Evolutionary conservation across 1,140 invertebrate species (phyloP).

Genomic region (Macrocentrus cingulum): DNA sequence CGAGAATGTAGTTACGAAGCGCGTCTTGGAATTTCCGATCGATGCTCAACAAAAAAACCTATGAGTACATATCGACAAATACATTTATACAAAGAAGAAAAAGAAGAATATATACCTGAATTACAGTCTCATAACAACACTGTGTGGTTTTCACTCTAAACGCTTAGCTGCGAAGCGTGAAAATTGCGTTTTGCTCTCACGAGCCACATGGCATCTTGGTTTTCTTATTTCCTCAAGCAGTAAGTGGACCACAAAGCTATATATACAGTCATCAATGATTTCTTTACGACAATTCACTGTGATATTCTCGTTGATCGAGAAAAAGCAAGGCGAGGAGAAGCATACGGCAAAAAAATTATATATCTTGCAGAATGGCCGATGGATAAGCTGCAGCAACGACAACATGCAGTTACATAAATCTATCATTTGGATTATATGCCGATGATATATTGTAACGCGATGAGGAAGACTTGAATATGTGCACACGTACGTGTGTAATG

Average conservation of each 20-base stretch:
- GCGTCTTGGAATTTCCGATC: neutral
- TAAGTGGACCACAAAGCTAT: slow-evolving; percentile 12
- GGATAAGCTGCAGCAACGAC: neutral
- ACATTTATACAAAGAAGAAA: no score
- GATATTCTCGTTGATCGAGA: no score
- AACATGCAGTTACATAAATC: neutral
- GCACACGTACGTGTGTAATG: neutral
- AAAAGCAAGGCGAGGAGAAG: no score
- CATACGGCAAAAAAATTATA: no score
- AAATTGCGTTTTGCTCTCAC: slow-evolving; percentile 6
- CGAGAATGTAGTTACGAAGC: neutral
- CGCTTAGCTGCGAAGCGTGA: slow-evolving; percentile 7
- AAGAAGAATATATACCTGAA: no score
- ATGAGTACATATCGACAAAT: no score
- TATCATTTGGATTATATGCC: neutral
- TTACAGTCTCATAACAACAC: no score
- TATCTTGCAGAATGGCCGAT: no score
- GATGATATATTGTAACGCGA: neutral
- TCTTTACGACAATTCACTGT: no score
- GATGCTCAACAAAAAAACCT: neutral
- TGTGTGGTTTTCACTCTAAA: slow-evolving; percentile 12
- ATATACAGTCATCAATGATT: neutral
- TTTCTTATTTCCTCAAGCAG: slow-evolving; percentile 15
- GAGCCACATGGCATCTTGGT: neutral
- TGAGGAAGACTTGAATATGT: neutral